Evolutionary conservation across 2,888 invertebrate species (phyloP).

Genomic region (Synergus laeviventris): DNA sequence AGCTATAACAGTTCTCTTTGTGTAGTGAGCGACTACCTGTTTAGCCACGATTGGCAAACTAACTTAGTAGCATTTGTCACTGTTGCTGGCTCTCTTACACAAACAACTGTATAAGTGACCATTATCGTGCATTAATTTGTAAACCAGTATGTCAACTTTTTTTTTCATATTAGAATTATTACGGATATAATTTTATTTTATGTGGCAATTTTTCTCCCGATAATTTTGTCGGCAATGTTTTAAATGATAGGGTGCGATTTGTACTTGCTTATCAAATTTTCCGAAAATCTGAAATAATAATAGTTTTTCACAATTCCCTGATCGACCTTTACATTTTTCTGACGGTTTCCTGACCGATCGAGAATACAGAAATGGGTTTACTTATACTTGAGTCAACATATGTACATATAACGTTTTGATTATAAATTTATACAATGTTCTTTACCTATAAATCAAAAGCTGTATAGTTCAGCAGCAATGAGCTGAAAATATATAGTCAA

Average conservation of each 20-base stretch:
- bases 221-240: background rate
- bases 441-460: no score
- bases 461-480: no score
- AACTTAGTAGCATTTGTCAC: conserved; percentile 25
- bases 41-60: conserved; percentile 28
- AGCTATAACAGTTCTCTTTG: conserved; percentile 6
- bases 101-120: background rate
- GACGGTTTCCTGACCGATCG: background rate
- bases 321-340: background rate
- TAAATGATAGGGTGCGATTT: no score
- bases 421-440: background rate
- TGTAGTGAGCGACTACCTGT: background rate
- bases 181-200: background rate
- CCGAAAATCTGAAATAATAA: no score
- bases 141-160: conserved; percentile 12
- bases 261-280: no score
- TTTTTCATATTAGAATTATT: background rate
- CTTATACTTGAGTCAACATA: no score
- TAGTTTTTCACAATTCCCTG: background rate
- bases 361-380: background rate
- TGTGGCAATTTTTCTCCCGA: background rate
- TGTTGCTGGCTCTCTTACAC: conserved; percentile 7
- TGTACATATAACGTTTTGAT: no score
- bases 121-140: background rate
- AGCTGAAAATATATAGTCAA: no score